phyloP scores from a whole-genome alignment of 2,888 invertebrate genomes.

The Gymnoscelis rufifasciata region DNA sequence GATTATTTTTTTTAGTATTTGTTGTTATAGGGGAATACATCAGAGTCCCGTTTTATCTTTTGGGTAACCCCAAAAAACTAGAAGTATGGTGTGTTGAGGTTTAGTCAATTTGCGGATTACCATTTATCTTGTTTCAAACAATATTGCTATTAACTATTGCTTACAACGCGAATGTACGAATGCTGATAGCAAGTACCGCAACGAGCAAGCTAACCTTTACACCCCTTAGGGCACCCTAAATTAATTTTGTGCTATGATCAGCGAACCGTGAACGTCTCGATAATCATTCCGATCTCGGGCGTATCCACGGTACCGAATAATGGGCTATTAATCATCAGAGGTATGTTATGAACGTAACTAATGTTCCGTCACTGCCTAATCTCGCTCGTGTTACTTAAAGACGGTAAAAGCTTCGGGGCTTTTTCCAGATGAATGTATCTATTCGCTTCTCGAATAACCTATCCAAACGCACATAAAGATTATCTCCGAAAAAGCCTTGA shows the following conservation, averaged over 20 bases:
- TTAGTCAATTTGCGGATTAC: no score
- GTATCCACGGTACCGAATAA: constrained; percentile 48
- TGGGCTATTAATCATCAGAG: constrained; percentile 56
- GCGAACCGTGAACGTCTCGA: constrained; percentile 58
- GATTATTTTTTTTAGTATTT: no score
- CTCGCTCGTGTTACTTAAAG: constrained; percentile 9
- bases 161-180: no score
- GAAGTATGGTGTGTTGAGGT: no score
- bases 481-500: neutral
- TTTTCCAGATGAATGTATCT: constrained; percentile 1
- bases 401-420: constrained; percentile 1
- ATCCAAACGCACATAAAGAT: no score
- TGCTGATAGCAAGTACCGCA: neutral
- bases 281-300: constrained; percentile 63
- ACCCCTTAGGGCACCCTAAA: constrained; percentile 39
- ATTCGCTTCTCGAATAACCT: neutral
- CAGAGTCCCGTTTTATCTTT: no score
- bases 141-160: no score
- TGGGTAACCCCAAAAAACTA: no score
- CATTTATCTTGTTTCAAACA: no score
- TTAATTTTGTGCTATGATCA: constrained; percentile 70
- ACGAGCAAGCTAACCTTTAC: constrained; percentile 14
- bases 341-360: constrained; percentile 28
- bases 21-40: no score
- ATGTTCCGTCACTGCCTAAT: constrained; percentile 20